Base-by-base conservation (phyloP, 2,888 invertebrate genomes). In the Andrena trimmerana region DNA sequence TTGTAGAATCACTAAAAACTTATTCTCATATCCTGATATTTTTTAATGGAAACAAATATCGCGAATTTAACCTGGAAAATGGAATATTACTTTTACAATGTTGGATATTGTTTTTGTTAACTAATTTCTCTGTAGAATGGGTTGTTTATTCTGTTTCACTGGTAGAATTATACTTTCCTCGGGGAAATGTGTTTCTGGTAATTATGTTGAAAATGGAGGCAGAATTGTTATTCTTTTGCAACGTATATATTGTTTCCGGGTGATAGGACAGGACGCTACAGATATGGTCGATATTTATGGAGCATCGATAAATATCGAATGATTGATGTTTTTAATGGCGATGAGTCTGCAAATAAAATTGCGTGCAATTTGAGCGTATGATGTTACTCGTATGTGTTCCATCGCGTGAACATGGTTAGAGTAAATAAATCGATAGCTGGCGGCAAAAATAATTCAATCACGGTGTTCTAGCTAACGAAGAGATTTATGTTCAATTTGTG, bases 401-500 rank as follows among this genome's bases (percentile, higher is more conserved):
- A 10, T 33, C 16, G 33, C 33, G 59, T 29, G 54, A 36, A 67
- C 42, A n/a, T 20, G n/a, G n/a, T 0, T n/a, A 27, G 10, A n/a
- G 4, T 70, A 78, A 80, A 80, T 62, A 78, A 70, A 77, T 69
- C 65, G 70, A 70, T 54, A n/a, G 13, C 10, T 48, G 57, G 67
- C 42, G 67, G 70, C 42, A 70, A 67, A 71, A 78, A 81, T 72
- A 81, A 78, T 81, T 67, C 20, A 72, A 81, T 78, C 54, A 50
- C 13, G 71, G 62, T 67, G 29, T 13, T 48, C 33, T 33, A 59
- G 20, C 29, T 66, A 66, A 66, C 68, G 33, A 57, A 54, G 54
- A 50, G 62, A 78, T 78, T 80, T 80, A 71, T 71, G 78, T 36
- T 20, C 79, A 72, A 78, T 81, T 67, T 68, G 67, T 72, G 71